A percentile compares a stretch with the other conserved stretches of the same genome.
These are phyloP conservation scores for Callithrix jacchus DNA, from an alignment of 2,113 vertebrate genomes.

Conservation along the genomic window DNA sequence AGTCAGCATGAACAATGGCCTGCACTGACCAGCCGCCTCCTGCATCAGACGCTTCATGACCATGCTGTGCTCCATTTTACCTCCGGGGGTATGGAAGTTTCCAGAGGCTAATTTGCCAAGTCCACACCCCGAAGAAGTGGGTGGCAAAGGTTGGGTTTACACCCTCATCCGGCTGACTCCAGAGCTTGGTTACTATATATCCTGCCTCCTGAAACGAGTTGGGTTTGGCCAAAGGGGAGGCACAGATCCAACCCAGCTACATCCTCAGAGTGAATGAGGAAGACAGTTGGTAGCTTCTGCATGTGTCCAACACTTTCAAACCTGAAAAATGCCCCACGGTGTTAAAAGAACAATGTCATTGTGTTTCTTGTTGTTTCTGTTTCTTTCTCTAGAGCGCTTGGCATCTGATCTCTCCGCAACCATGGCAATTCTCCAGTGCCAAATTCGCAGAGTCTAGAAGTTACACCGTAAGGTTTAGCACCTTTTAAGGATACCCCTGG, in stretches of 20 bases:
- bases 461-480: background rate
- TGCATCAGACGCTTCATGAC: rapidly evolving
- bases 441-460: background rate
- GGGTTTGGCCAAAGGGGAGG: background rate
- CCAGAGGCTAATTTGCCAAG: background rate
- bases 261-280: rapidly evolving
- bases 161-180: background rate
- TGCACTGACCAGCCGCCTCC: background rate
- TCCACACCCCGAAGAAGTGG: background rate
- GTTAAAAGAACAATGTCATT: background rate
- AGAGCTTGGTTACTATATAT: background rate
- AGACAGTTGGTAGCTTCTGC: background rate
- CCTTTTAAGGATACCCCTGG: background rate
- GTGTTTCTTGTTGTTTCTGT: background rate
- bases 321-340: background rate
- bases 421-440: background rate
- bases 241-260: too few species aligned
- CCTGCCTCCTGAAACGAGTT: background rate
- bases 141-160: background rate
- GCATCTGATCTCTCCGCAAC: background rate
- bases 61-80: background rate
- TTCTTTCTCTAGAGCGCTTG: background rate
- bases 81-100: background rate
- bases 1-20: background rate
- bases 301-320: rapidly evolving